phyloP scores from a whole-genome alignment of 2,113 vertebrate species.

The Pelodiscus sinensis region DNA sequence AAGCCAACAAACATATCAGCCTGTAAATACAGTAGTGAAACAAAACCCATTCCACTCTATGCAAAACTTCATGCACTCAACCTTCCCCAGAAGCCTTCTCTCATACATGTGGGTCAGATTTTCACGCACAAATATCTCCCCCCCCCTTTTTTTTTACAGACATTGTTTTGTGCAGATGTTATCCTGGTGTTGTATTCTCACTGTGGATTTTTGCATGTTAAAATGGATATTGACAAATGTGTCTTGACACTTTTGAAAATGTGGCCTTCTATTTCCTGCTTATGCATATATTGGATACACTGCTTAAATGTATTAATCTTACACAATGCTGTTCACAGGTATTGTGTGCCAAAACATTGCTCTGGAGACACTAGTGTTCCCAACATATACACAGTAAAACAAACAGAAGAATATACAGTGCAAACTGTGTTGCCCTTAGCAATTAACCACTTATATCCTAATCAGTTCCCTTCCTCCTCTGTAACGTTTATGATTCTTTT shows the following conservation, averaged over 20 bases:
- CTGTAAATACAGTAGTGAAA: slow-evolving; percentile 59
- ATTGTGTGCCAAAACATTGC: slow-evolving; percentile 57
- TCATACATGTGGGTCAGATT: not conserved
- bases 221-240: slow-evolving; percentile 58
- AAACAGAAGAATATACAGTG: not conserved
- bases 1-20: slow-evolving; percentile 70
- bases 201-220: slow-evolving; percentile 12
- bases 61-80: not conserved
- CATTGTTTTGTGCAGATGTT: not conserved
- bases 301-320: slow-evolving; percentile 68
- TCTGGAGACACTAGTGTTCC: slow-evolving; percentile 50
- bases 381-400: slow-evolving; percentile 37
- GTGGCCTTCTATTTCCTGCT: slow-evolving; percentile 21
- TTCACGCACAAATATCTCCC: not conserved
- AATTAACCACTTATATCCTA: slow-evolving; percentile 35
- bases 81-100: slow-evolving; percentile 10
- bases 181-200: slow-evolving; percentile 17
- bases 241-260: slow-evolving; percentile 59
- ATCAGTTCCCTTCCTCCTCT: not conserved
- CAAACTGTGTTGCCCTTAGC: slow-evolving; percentile 44
- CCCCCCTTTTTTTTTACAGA: not conserved
- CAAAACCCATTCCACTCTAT: slow-evolving; percentile 37
- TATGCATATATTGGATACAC: slow-evolving; percentile 51
- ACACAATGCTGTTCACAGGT: slow-evolving; percentile 39
- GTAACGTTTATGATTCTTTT: slow-evolving; percentile 52